Evolutionary conservation across 2,888 invertebrate species (phyloP).

Genomic region (Phragmatobia fuliginosa): DNA sequence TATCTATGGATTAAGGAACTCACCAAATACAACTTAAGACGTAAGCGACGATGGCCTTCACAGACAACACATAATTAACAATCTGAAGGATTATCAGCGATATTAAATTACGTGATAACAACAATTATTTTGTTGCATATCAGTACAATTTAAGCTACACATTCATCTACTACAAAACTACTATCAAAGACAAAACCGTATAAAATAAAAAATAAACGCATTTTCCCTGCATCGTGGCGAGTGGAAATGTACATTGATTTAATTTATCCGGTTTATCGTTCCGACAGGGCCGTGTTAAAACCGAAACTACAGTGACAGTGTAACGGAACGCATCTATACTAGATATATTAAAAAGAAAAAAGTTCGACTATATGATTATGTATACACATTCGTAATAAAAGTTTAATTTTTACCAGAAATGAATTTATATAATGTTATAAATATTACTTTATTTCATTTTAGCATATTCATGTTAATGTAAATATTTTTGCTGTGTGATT

Average conservation of each 20-base stretch:
- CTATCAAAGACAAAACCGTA: slow-evolving; percentile 3
- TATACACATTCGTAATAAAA: neutral
- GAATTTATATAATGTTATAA: neutral
- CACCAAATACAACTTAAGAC: neutral
- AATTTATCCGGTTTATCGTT: slow-evolving; percentile 25
- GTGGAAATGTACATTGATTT: slow-evolving; percentile 20
- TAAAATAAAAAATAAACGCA: slow-evolving; percentile 5
- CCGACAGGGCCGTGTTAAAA: slow-evolving; percentile 18
- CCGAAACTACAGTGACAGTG: slow-evolving; percentile 26
- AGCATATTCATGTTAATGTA: neutral
- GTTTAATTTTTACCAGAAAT: neutral
- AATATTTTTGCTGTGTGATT: neutral
- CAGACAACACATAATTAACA: neutral
- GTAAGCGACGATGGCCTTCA: neutral
- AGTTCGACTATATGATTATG: neutral
- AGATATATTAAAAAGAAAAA: slow-evolving; percentile 14
- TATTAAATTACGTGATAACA: neutral
- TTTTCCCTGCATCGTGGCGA: slow-evolving; percentile 9
- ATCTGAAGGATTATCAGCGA: neutral
- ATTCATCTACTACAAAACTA: neutral
- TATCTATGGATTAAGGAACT: neutral
- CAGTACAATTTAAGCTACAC: neutral
- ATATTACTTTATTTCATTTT: neutral
- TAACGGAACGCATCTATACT: slow-evolving; percentile 22
- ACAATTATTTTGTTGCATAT: neutral